Evolutionary conservation across 2,113 vertebrate genomes (phyloP), one percentile per base, ranked within the genome.

Genomic region (Syngnathus typhle): DNA sequence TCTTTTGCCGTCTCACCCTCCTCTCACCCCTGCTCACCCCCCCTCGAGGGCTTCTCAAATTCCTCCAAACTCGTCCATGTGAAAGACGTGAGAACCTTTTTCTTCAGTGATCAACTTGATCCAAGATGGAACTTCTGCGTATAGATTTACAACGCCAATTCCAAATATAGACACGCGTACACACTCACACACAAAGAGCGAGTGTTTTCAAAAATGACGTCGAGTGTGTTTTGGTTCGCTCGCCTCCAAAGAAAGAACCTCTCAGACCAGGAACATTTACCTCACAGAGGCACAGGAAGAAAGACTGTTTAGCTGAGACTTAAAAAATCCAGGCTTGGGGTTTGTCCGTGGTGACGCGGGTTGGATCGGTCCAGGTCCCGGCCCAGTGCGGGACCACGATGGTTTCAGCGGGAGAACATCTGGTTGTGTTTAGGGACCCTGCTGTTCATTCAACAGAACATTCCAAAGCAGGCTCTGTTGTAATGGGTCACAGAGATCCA

Each of bases 391-490:
- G 21, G 9, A 15, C 6, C 32, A 58, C 6, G 55, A 58, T 27
- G 27, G 6, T 58, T 36, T 58, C 55, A 16, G 13, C 21, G 21
- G 21, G 11, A 23, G n/a, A 55, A 58, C 55, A 58, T 58, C 55
- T 58, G 55, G 55, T 58, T 58, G 55, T 15, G 15, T 58, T 58
- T 58, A 58, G 6, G 55, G 27, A 32, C 12, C 55, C 13, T 36
- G 27, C 55, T 36, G 55, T 58, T 58, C 55, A 58, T 58, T 58
- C 55, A 18, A 21, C 55, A 16, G 15, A 58, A 58, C 55, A 58
- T 58, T 58, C 27, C 55, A 18, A 36, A 32, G 27, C 55, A 6
- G 27, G 55, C 27, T 58, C 55, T 58, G 55, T 58, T 58, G 55
- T 36, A 16, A 36, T 58, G 27, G 36, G 55, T 58, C 55, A 23